These are phyloP conservation scores for Eunapius fragilis DNA, from an alignment of 37 sponge, comb jelly and placozoan species.

Conservation along the genomic window DNA sequence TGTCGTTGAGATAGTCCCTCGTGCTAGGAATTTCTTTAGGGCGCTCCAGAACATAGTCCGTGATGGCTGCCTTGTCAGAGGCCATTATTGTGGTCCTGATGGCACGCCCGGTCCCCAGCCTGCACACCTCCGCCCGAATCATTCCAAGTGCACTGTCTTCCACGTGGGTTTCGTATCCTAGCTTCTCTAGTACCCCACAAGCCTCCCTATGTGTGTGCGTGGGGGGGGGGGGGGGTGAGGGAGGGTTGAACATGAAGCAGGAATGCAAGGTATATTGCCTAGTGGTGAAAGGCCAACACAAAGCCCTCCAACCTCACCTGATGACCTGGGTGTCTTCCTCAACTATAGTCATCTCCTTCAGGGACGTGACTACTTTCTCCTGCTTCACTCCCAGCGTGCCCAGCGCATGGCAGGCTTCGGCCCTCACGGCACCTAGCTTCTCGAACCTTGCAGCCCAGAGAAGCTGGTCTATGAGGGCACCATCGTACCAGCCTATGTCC, in stretches of 20 bases:
- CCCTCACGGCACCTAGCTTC: conserved; percentile 61
- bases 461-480: conserved; percentile 52
- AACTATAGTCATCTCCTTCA: conserved; percentile 54
- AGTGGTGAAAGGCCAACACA: too few relatives aligned
- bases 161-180: conserved; percentile 40
- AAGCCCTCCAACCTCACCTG: conserved; percentile 24
- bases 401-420: conserved; percentile 78
- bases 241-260: not conserved
- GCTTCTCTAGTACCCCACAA: conserved; percentile 19
- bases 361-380: conserved; percentile 28
- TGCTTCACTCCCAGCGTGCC: conserved; percentile 35
- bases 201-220: conserved; percentile 34
- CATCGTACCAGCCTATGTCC: conserved; percentile 27
- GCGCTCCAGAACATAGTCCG: conserved; percentile 30
- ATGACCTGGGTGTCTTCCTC: conserved; percentile 70
- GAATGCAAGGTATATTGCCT: too few relatives aligned
- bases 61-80: not conserved
- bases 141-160: conserved; percentile 42
- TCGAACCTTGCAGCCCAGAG: conserved; percentile 86
- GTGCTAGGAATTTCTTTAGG: not conserved
- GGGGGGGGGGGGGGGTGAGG: not conserved
- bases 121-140: conserved; percentile 57
- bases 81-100: conserved; percentile 23
- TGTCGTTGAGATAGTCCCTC: conserved; percentile 54
- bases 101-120: conserved; percentile 51